A percentile compares a stretch with the other conserved stretches of the same genome.
Evolutionary conservation across 2,888 invertebrate genomes (phyloP).

Genomic region (Labia minor): DNA sequence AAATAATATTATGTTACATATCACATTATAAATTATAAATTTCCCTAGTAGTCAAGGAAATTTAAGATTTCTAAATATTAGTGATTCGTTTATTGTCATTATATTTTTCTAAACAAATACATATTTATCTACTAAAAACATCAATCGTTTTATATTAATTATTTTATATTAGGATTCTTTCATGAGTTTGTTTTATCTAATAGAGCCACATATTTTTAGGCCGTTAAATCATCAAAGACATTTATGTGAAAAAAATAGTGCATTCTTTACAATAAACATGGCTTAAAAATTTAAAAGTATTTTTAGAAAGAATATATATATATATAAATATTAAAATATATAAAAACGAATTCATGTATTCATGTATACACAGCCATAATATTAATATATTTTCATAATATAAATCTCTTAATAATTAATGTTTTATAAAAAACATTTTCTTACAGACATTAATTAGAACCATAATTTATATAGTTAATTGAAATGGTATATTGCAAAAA

Average conservation of each 20-base stretch:
- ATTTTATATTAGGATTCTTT: neutral
- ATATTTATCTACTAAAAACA: neutral
- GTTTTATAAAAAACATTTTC: neutral
- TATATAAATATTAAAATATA: constrained; percentile 2
- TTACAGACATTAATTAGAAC: neutral
- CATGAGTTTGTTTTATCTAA: constrained; percentile 5
- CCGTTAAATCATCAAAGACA: neutral
- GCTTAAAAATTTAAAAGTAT: neutral
- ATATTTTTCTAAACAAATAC: too few relatives aligned
- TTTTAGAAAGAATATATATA: constrained; percentile 2
- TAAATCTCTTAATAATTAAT: neutral
- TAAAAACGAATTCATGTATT: neutral
- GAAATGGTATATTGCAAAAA: neutral
- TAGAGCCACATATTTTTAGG: neutral
- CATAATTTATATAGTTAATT: neutral
- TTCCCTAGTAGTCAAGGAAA: too few relatives aligned
- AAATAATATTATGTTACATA: too few relatives aligned
- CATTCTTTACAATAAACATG: neutral
- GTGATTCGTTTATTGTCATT: too few relatives aligned
- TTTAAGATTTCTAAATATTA: too few relatives aligned
- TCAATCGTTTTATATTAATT: constrained; percentile 4
- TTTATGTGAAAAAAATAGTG: neutral
- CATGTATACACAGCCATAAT: constrained; percentile 1
- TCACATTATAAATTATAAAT: too few relatives aligned
- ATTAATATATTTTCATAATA: constrained; percentile 3